Evolutionary conservation across 2,888 invertebrate species (phyloP), one percentile per base, ranked within the genome.

Genomic region (Lasioglossum leucozonium): DNA sequence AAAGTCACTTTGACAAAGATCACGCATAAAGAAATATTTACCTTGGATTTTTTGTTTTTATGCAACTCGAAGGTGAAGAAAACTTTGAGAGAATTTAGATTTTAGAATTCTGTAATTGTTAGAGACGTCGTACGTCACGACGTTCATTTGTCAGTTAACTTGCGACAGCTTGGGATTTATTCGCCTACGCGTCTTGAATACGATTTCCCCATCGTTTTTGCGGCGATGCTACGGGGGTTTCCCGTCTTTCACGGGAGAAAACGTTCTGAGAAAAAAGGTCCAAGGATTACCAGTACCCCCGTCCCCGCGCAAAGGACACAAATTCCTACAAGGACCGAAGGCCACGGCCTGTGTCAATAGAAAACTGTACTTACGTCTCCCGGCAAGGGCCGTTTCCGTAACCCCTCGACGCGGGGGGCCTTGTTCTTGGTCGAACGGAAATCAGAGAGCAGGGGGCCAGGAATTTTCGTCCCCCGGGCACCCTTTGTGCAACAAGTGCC

Each of bases 401-500:
- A 84, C 79, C 87, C 82, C 87, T 90, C 89, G 85, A 88, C 87
- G 82, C 90, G 82, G 90, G 91, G 90, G 89, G 89, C 82, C 87
- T 69, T 58, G 71, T 65, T 79, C 79, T 18, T 65, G 40, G 72
- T 74, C 62, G 67, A 58, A 81, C 75, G 77, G 80, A 82, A 73
- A 82, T 71, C 62, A 26, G 22, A 47, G 67, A 58, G 58, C 30
- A 30, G 34, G 55, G 37, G 11, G 73, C 40, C 44, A 75, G 67
- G 18, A 84, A 87, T 88, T 82, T 86, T 77, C 75, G 77, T 81
- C 74, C 77, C 55, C 79, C 79, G 67, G 47, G 79, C 78, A 81
- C 65, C 80, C 77, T 90, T 89, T 92, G 88, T 87, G 90, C 91
- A 92, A 90, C 91, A 92, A 92, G 89, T 92, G 91, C 87, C 82